Evolutionary conservation across 2,888 invertebrate species (phyloP).

Genomic region (Tipula confusa): DNA sequence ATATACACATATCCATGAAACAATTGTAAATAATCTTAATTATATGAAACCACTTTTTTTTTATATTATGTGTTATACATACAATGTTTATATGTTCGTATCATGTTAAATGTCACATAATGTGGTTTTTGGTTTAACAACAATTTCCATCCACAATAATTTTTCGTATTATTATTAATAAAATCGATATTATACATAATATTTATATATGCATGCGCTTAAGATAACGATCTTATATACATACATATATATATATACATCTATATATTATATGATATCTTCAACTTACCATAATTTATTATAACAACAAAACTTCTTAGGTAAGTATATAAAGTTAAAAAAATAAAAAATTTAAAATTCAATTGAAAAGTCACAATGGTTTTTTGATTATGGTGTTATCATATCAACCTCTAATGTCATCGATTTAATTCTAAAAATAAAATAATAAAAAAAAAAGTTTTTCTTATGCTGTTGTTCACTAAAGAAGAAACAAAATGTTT

Average conservation of each 20-base stretch:
- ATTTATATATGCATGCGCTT: not conserved
- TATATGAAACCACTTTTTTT: not conserved
- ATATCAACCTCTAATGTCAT: conserved; percentile 25
- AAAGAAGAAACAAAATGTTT: not conserved
- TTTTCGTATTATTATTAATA: not conserved
- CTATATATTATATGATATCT: not conserved
- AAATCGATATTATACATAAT: not conserved
- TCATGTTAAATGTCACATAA: conserved; percentile 20
- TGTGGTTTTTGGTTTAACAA: conserved; percentile 14
- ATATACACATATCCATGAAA: not conserved
- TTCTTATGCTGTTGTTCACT: not conserved
- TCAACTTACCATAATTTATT: not conserved
- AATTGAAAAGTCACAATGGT: conserved; percentile 20
- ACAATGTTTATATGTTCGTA: not conserved
- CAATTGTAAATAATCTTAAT: conserved; percentile 4
- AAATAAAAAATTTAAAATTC: not conserved
- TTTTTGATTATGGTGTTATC: conserved; percentile 25
- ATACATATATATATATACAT: not conserved
- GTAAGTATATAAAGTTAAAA: not conserved
- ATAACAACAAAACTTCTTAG: conserved; percentile 1
- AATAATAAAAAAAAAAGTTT: not conserved
- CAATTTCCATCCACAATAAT: not conserved
- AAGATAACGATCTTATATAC: not conserved
- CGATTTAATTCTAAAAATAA: not conserved
- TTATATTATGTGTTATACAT: not conserved